These are phyloP conservation scores for Tryphoninae sp. DNA, from an alignment of 2,888 invertebrate genomes.

Conservation along the genomic window DNA sequence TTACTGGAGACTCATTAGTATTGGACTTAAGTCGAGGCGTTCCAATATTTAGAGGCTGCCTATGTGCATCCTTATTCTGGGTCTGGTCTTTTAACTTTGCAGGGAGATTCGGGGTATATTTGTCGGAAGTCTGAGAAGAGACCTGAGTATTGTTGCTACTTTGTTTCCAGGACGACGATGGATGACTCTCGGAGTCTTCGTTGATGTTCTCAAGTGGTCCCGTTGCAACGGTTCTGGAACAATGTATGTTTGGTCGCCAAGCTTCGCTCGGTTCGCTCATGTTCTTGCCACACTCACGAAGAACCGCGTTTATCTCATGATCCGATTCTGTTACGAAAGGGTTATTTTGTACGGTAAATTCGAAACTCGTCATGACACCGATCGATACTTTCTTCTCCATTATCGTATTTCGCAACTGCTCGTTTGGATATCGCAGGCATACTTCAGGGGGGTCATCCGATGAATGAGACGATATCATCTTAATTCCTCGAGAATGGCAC, in stretches of 20 bases:
- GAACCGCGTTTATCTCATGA: conserved; percentile 51
- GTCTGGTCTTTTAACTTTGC: neutral
- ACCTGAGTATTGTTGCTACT: conserved; percentile 69
- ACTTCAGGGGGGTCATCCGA: conserved; percentile 30
- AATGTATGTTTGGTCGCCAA: conserved; percentile 28
- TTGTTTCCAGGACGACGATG: conserved; percentile 75
- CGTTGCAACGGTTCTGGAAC: conserved; percentile 48
- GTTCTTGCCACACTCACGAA: conserved; percentile 39
- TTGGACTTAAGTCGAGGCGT: neutral
- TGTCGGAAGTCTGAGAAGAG: conserved; percentile 32
- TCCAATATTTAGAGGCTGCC: neutral
- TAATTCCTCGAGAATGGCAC: conserved; percentile 31
- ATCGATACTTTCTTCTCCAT: conserved; percentile 85
- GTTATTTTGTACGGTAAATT: conserved; percentile 82
- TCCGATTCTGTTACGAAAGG: conserved; percentile 70
- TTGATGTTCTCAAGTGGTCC: conserved; percentile 77
- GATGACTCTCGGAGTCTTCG: conserved; percentile 78
- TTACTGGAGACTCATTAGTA: neutral
- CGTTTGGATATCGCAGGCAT: conserved; percentile 60
- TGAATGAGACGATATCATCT: conserved; percentile 27
- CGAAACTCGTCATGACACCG: conserved; percentile 89
- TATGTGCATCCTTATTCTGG: neutral
- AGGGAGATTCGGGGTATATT: conserved; percentile 30
- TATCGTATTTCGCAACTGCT: conserved; percentile 75
- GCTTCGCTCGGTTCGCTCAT: conserved; percentile 17